phyloP scores from a whole-genome alignment of 64 coral and sea anemone species.

The Actinia tenebrosa region DNA sequence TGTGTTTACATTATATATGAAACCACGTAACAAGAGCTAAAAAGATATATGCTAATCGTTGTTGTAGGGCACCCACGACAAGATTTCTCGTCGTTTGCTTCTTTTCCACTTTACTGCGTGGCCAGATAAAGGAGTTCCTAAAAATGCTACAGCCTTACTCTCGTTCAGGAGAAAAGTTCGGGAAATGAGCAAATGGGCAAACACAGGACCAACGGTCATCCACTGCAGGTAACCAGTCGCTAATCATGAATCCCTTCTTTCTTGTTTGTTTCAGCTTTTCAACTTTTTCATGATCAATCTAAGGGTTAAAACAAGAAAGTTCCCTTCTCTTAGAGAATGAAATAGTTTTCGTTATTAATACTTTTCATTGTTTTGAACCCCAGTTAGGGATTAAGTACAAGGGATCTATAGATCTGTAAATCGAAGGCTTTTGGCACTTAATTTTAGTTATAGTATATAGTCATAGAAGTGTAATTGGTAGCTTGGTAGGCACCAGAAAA shows the following conservation, averaged over 20 bases:
- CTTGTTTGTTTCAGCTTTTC: not conserved
- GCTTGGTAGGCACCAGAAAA: too few species aligned
- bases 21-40: not conserved
- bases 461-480: too few species aligned
- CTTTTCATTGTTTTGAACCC: too few species aligned
- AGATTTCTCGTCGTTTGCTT: slow-evolving; percentile 10
- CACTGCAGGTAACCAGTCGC: slow-evolving; percentile 52
- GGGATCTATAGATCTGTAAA: too few species aligned
- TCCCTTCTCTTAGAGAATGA: too few species aligned
- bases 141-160: slow-evolving; percentile 40
- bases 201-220: slow-evolving; percentile 24
- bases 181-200: not conserved
- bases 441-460: too few species aligned
- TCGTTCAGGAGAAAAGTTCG: slow-evolving; percentile 37
- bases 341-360: not conserved
- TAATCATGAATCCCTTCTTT: too few species aligned
- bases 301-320: too few species aligned
- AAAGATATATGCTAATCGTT: not conserved
- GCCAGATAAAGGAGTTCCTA: slow-evolving; percentile 65
- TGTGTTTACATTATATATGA: too few species aligned
- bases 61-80: slow-evolving; percentile 20
- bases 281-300: too few species aligned
- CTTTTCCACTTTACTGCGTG: slow-evolving; percentile 59
- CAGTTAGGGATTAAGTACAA: not conserved
- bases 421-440: too few species aligned